These are phyloP conservation scores for Pionites leucogaster DNA, from an alignment of 2,113 vertebrate species.

Conservation along the genomic window DNA sequence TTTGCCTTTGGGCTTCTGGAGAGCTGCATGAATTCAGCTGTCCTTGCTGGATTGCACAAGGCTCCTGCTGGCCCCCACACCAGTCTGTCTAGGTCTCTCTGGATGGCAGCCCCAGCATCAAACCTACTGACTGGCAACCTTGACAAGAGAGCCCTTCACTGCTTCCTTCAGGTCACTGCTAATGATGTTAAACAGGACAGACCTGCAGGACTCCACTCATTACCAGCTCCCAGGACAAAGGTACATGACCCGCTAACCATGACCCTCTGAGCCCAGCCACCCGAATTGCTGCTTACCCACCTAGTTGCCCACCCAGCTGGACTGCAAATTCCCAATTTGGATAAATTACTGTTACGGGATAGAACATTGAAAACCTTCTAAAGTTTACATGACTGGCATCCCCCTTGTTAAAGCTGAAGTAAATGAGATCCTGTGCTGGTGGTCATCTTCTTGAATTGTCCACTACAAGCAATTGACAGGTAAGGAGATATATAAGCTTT, in stretches of 20 bases:
- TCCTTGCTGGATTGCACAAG: not conserved
- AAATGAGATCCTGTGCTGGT: not conserved
- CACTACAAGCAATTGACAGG: not conserved
- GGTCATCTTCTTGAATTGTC: not conserved
- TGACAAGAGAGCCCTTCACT: not conserved
- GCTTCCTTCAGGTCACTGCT: not conserved
- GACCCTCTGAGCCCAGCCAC: not conserved
- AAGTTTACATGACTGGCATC: not conserved
- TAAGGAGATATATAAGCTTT: not conserved
- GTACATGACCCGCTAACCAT: rapidly evolving
- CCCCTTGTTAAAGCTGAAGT: not conserved
- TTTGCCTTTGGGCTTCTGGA: not conserved
- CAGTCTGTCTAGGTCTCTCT: not conserved
- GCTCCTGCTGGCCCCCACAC: rapidly evolving
- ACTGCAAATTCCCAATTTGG: not conserved
- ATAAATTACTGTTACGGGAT: not conserved
- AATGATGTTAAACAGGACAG: not conserved
- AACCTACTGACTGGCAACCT: not conserved
- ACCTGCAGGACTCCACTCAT: rapidly evolving
- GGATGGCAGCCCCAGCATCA: not conserved
- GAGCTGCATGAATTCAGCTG: not conserved
- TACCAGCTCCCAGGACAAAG: not conserved
- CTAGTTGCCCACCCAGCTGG: not conserved
- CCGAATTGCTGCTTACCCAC: not conserved
- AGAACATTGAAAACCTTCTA: not conserved